Conservation (phyloP, 1,140 invertebrate species). For the Apis dorsata region DNA sequence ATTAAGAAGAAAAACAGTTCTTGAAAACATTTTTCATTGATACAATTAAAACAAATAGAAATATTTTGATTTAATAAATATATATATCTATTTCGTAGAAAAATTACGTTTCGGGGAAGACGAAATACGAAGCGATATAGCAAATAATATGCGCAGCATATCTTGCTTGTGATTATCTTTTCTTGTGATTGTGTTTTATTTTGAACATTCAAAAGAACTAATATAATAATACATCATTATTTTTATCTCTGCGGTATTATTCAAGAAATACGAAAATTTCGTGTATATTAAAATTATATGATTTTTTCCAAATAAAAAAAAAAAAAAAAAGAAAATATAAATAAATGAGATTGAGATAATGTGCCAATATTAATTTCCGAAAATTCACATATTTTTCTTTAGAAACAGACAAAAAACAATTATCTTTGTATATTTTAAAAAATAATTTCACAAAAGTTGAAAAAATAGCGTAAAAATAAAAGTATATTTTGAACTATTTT, state of each 20-base stretch:
- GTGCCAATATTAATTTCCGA: neutral
- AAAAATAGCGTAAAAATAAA: neutral
- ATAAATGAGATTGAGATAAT: neutral
- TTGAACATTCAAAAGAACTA: neutral
- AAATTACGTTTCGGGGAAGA: slow-evolving; percentile 19
- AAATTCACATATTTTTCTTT: neutral
- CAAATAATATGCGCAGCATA: slow-evolving; percentile 34
- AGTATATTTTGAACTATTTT: neutral
- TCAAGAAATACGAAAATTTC: neutral
- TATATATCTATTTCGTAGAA: too few species aligned
- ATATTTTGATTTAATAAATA: neutral
- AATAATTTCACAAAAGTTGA: neutral
- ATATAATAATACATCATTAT: slow-evolving; percentile 29
- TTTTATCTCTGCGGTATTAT: neutral
- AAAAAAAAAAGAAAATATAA: too few species aligned
- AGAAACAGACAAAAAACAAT: too few species aligned
- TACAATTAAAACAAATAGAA: neutral
- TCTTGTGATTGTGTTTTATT: neutral
- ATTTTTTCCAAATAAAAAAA: neutral
- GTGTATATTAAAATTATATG: neutral
- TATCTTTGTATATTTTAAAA: neutral
- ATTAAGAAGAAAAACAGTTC: too few species aligned
- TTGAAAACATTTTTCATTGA: neutral
- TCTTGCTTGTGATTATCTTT: neutral
- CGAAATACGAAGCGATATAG: neutral